Base-by-base conservation (phyloP, 2,888 invertebrate species). In the Metopia argyrocephala region DNA sequence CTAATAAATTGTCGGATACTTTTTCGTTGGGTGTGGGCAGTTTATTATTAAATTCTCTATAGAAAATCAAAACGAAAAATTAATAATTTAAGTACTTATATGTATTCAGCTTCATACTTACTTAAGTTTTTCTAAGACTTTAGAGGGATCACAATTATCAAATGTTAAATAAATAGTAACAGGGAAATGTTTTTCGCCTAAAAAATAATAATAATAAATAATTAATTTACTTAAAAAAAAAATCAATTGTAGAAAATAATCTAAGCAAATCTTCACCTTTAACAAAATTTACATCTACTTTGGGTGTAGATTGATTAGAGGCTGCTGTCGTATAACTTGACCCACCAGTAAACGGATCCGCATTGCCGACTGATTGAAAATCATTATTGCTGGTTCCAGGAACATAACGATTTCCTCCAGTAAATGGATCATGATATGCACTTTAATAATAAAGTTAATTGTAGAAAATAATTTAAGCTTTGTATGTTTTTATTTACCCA, bases 121-220 rank as follows among this genome's bases (percentile, higher is more conserved):
- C 90, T 85, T 93, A 71, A 94, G 87, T 88, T 95, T 95, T 84
- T 94, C 94, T 80, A 94, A 91, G 85, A 97, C 95, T 54, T 95
- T 94, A 70, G 92, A 92, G 25, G 94, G 89, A 91, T 96, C 96
- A 5, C 95, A 96, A 86, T 94, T 93, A 85, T 96, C 96, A 87
- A 97, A 95, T 82, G 93, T 94, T 84, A 93, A 91, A 91, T 93
- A 94, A 23, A 86, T 89, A 59, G 84, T 89, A 23, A 91, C 89
- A 0, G 92, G 92, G 81, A 91, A 91, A 84, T 89, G 91, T 70
- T 87, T 88, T 15, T 87, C 87, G 27, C 85, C 84, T 84, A n/a
- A 27, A 75, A 69, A 23, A 54, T 54, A 27, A 48, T 5, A 62
- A 48, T n/a, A n/a, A 45, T 28, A 52, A 1, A 59, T 12, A 62